These are phyloP conservation scores for Apteryx mantelli DNA, from an alignment of 2,113 vertebrate species.

Conservation along the genomic window DNA sequence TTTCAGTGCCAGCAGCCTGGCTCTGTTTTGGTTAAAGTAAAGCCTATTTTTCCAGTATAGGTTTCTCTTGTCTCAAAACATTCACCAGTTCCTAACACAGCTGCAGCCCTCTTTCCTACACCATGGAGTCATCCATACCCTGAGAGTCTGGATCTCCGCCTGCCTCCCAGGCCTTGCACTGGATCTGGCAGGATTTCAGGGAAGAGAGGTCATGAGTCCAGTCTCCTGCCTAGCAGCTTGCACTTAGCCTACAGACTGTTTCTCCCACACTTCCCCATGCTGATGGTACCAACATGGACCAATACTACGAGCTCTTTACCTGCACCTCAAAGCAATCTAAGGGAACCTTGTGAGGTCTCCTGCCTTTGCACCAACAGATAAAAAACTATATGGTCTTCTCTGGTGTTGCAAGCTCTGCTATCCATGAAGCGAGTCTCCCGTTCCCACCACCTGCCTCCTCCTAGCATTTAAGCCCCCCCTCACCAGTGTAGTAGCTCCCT, in stretches of 20 bases:
- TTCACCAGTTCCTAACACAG: neutral
- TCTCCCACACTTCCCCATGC: neutral
- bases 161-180: accelerated
- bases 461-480: neutral
- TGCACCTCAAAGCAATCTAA: neutral
- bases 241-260: neutral
- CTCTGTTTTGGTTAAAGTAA: neutral
- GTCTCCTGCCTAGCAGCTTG: neutral
- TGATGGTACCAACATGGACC: neutral
- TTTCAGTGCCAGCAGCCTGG: neutral
- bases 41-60: neutral
- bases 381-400: neutral
- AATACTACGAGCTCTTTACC: neutral
- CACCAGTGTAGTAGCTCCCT: neutral
- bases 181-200: neutral
- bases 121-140: neutral
- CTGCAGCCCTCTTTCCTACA: neutral
- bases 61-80: neutral
- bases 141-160: neutral
- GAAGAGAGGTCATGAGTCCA: neutral
- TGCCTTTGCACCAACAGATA: neutral
- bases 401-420: neutral
- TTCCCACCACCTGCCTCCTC: neutral
- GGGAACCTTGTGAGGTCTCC: neutral
- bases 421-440: neutral